phyloP scores from a whole-genome alignment of 2,888 invertebrate genomes.

The Oxytorus armatus region DNA sequence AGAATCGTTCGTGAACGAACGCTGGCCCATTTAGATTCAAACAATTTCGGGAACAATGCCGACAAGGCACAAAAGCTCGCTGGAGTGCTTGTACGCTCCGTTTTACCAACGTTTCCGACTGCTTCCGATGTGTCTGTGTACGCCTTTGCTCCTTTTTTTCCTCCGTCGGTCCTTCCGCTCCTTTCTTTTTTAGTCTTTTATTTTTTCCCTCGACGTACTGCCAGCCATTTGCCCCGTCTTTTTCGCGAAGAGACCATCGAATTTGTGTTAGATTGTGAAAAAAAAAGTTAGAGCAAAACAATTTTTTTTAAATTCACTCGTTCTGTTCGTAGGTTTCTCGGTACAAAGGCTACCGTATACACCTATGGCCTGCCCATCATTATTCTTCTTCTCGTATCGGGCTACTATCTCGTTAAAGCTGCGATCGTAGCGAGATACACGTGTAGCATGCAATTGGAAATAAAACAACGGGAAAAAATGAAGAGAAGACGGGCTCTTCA shows the following conservation, averaged over 20 bases:
- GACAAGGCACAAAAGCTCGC: constrained; percentile 40
- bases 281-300: background rate
- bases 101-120: constrained; percentile 14
- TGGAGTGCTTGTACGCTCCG: constrained; percentile 5
- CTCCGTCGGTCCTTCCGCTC: background rate
- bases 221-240: background rate
- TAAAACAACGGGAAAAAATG: constrained; percentile 87
- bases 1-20: constrained; percentile 33
- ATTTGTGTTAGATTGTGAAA: background rate
- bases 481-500: constrained; percentile 86
- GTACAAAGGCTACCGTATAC: constrained; percentile 84
- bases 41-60: constrained; percentile 57
- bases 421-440: constrained; percentile 87
- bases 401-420: constrained; percentile 85
- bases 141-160: constrained; percentile 12
- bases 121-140: constrained; percentile 1
- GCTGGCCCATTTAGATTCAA: constrained; percentile 44
- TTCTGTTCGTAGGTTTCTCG: constrained; percentile 85
- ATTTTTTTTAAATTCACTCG: constrained; percentile 5
- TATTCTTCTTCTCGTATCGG: constrained; percentile 84
- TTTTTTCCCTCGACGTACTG: background rate
- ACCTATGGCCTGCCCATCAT: constrained; percentile 86
- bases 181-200: background rate
- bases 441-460: constrained; percentile 87
- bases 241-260: background rate